Evolutionary conservation across 2,113 vertebrate species (phyloP), one percentile per base, ranked within the genome.

Genomic region (Apaloderma vittatum): DNA sequence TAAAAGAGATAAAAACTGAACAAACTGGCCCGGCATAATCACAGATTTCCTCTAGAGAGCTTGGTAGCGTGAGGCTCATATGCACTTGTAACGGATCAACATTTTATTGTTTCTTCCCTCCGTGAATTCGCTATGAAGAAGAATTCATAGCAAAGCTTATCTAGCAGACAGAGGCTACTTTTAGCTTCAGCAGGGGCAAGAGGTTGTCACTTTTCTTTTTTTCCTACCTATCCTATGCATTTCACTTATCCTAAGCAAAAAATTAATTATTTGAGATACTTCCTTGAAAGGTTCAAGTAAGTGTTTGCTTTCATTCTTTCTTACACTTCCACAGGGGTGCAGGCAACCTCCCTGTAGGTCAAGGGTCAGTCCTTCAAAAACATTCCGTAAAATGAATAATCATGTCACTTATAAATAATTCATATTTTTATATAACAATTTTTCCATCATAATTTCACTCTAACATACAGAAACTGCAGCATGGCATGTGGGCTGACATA

Each of bases 1-100:
- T 97, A 99, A 98, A 98, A 97, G 97, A 98, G 97, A 98, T 97
- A 98, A 98, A 98, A 98, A 97, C 97, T 96, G 97, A 97, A 96
- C 96, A 98, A 98, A 98, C 98, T 97, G 97, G 95, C 83, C 96
- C 54, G 43, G 95, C 88, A 95, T 97, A 98, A 98, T 97, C 98
- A 98, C 94, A 98, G 92, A 97, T 95, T 98, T 98, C 97, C 97
- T 98, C 98, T 94, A 88, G 97, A 98, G 98, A 98, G 97, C 97
- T 93, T 73, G 55, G 83, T 6, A 83, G 97, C 48, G 16, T 89
- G 72, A 55, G 92, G 96, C 97, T 96, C 93, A 94, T 73, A 94
- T 45, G 92, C 93, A 97, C 96, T 97, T 93, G 96, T 32, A 94
- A 96, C n/a, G 40, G 95, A 98, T 97, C 97, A 96, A 96, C 97